Percentiles rank a stretch among this genome's conserved stretches.
Conservation (phyloP, 2,113 vertebrate genomes). For the Nyctereutes procyonoides region DNA sequence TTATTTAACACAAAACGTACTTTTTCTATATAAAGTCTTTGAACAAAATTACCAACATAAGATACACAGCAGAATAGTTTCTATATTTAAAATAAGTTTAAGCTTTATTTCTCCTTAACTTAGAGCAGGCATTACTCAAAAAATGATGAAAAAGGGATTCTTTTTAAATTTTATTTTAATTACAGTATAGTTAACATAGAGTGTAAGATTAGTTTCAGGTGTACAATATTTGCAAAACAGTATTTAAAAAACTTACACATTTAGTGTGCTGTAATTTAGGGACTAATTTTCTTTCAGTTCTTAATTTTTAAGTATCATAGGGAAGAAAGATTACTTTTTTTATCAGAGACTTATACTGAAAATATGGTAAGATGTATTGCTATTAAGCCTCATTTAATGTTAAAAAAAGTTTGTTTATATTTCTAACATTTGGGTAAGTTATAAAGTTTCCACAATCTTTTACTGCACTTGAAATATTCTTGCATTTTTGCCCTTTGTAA, state of each 20-base stretch:
- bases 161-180: not conserved
- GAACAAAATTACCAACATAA: conserved; percentile 44
- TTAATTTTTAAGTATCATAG: conserved; percentile 20
- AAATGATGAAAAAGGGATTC: not conserved
- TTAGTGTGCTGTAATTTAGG: conserved; percentile 16
- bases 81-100: conserved; percentile 43
- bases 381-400: not conserved
- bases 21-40: conserved; percentile 51
- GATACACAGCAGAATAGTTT: not conserved
- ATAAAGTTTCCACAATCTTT: not conserved
- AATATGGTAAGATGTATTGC: not conserved
- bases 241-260: not conserved
- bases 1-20: conserved; percentile 42
- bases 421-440: conserved; percentile 18
- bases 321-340: not conserved
- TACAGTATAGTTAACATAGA: not conserved
- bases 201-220: not conserved
- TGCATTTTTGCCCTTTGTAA: not conserved
- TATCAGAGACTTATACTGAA: not conserved
- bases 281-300: not conserved
- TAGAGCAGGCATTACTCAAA: not conserved
- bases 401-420: not conserved
- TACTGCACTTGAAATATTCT: not conserved
- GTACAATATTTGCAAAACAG: not conserved
- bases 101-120: not conserved